These are phyloP conservation scores for Gymnosoma rotundatum DNA, from an alignment of 2,888 invertebrate genomes.

Conservation along the genomic window DNA sequence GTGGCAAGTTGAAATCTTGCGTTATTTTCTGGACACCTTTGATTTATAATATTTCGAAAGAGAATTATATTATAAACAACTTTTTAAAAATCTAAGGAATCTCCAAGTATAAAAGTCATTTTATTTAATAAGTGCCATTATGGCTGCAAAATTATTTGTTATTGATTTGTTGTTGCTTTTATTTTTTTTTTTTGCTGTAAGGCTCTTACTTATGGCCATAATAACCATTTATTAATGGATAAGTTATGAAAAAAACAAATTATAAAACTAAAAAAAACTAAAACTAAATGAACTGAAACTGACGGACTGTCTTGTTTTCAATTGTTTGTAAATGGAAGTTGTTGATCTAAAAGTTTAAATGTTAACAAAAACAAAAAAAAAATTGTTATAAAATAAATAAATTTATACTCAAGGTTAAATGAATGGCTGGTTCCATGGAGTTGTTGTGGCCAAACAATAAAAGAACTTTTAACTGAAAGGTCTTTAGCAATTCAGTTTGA, in stretches of 20 bases:
- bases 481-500: constrained; percentile 7
- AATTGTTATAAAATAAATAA: constrained; percentile 40
- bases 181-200: neutral
- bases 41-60: neutral
- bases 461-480: constrained; percentile 47
- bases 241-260: constrained; percentile 31
- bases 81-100: neutral
- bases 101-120: constrained; percentile 21
- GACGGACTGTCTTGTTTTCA: constrained; percentile 32
- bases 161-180: constrained; percentile 23
- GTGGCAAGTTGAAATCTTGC: too few relatives aligned
- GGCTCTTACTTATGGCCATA: constrained; percentile 15
- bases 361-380: constrained; percentile 27
- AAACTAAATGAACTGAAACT: constrained; percentile 21
- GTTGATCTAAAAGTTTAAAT: constrained; percentile 58
- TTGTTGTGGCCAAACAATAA: constrained; percentile 15
- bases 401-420: constrained; percentile 62
- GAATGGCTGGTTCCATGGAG: constrained; percentile 35
- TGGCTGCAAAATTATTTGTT: constrained; percentile 35
- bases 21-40: too few relatives aligned
- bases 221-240: constrained; percentile 25
- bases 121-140: constrained; percentile 50
- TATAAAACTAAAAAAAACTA: neutral
- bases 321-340: constrained; percentile 53
- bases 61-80: neutral